Conservation (phyloP, 2,113 vertebrate species). For the Sorex fumeus region DNA sequence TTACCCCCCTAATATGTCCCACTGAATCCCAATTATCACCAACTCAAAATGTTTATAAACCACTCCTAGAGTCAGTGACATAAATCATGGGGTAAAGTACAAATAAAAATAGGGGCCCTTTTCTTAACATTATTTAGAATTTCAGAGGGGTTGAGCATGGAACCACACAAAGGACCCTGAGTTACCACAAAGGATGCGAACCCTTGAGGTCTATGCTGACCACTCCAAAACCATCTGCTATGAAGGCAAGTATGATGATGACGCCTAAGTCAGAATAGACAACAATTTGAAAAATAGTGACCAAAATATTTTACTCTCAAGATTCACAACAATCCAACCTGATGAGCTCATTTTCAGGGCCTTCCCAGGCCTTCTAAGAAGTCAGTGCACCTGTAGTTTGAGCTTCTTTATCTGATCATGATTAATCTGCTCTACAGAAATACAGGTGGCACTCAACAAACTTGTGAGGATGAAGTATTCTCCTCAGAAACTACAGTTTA, state of each 20-base stretch:
- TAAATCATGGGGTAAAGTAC: neutral
- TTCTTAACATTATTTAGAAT: neutral
- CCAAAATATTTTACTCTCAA: neutral
- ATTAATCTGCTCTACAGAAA: constrained; percentile 1
- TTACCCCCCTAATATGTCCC: neutral
- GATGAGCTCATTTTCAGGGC: neutral
- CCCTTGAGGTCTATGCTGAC: neutral
- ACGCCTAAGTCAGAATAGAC: neutral
- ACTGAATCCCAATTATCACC: neutral
- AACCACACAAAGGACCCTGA: neutral
- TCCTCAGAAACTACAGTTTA: neutral
- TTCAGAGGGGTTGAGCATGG: neutral
- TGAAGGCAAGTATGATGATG: neutral
- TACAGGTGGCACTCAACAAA: constrained; percentile 50
- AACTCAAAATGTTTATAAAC: neutral
- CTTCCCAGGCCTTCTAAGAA: neutral
- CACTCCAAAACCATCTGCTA: neutral
- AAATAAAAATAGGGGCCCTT: neutral
- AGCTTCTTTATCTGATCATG: neutral
- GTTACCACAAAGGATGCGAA: neutral
- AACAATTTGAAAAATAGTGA: neutral
- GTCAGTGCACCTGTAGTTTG: neutral
- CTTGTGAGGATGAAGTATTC: neutral
- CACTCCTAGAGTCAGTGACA: neutral
- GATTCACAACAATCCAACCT: neutral